Base-by-base conservation (phyloP, 1,140 invertebrate species). In the Zaprionus tsacasi region DNA sequence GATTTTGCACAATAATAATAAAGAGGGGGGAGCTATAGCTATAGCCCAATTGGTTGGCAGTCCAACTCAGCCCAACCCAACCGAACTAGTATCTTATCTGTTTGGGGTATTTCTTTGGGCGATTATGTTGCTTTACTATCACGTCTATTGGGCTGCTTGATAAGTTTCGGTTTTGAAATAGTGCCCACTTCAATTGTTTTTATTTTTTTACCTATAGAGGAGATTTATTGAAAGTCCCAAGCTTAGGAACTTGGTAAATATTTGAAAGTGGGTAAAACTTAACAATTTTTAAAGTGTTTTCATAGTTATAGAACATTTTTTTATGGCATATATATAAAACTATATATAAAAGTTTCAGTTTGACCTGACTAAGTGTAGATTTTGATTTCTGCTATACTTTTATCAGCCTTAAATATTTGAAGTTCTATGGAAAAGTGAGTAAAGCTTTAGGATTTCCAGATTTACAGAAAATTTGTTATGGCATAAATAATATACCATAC, bases 11-110 rank as follows among this genome's bases (percentile, higher is more conserved):
- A n/a, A 55, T 55, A 30, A 48, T 11, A 21, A 25, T 45, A 40
- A n/a, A n/a, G 38, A 12, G 38, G 6, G n/a, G 2, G 5, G 1
- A n/a, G n/a, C n/a, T n/a, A n/a, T n/a, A 43, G 40, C 40, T 15
- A 15, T 15, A 7, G 40, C 40, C 40, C 17, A 25, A 21, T 50
- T 25, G 45, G 3, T 50, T 50, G 17, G 6, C 21, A 21, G 21
- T 21, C 21, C 21, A 21, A 21, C 45, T 7, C 4, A n/a, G 17
- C 30, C 68, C 3, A 30, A 30, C 27, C 21, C 21, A 21, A 21
- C 21, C 21, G 21, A 30, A 30, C 33, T 35, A 35, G 55, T 73
- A 73, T 73, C 70, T 74, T 74, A 74, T 74, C 71, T 50, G 13
- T 12, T 15, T n/a, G 15, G 6, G 7, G 27, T 30, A 30, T 30